A percentile compares a stretch with the other conserved stretches of the same genome.
Evolutionary conservation across 1,140 invertebrate species (phyloP).

Genomic region (Eriocheir sinensis): DNA sequence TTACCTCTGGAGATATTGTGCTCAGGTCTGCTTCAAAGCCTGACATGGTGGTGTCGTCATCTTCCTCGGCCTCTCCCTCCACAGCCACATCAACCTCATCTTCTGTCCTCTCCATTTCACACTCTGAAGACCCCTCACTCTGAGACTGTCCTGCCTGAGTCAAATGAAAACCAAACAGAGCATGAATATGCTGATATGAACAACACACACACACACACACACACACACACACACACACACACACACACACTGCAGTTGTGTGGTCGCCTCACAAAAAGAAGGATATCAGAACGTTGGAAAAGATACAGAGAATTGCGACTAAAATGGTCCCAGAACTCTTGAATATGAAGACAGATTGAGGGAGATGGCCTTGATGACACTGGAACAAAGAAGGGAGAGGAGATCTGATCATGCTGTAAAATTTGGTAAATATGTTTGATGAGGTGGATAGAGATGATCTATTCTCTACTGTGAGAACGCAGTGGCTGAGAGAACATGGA

Average conservation of each 20-base stretch:
- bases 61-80: constrained; percentile 56
- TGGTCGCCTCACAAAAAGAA: too few species aligned
- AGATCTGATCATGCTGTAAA: too few species aligned
- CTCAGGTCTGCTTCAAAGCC: constrained; percentile 53
- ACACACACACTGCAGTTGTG: too few species aligned
- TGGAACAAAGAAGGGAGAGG: too few species aligned
- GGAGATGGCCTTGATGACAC: too few species aligned
- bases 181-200: neutral
- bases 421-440: too few species aligned
- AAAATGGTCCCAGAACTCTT: too few species aligned
- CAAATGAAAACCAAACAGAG: neutral
- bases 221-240: neutral
- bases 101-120: constrained; percentile 65
- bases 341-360: too few species aligned
- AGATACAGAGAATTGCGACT: neutral
- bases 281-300: neutral
- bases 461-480: too few species aligned
- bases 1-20: constrained; percentile 52
- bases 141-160: constrained; percentile 55
- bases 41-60: constrained; percentile 51
- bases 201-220: neutral
- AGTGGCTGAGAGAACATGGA: too few species aligned
- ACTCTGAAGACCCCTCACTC: constrained; percentile 65
- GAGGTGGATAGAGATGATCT: too few species aligned
- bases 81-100: constrained; percentile 56